These are phyloP conservation scores for Euura lappo DNA, from an alignment of 1,140 invertebrate species.

Conservation along the genomic window DNA sequence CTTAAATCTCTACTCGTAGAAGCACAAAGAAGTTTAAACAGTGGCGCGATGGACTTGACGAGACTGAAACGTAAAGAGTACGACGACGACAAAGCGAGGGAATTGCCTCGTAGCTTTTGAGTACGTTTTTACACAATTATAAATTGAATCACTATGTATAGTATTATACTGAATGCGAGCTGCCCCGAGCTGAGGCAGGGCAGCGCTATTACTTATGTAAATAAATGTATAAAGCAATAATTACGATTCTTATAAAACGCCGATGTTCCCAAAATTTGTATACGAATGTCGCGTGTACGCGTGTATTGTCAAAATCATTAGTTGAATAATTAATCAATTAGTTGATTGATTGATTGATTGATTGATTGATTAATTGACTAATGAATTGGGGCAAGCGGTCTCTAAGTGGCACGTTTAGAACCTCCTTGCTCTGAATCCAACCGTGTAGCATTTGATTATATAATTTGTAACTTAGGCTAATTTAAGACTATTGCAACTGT, in stretches of 20 bases:
- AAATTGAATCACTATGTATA: slow-evolving; percentile 38
- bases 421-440: slow-evolving; percentile 9
- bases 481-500: slow-evolving; percentile 43
- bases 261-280: not conserved
- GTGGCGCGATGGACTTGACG: slow-evolving; percentile 45
- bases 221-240: slow-evolving; percentile 52
- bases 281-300: slow-evolving; percentile 24
- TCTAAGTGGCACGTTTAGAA: slow-evolving; percentile 7
- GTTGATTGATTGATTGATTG: not conserved
- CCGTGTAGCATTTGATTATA: slow-evolving; percentile 33
- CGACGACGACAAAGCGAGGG: slow-evolving; percentile 47
- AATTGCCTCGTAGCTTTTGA: slow-evolving; percentile 56
- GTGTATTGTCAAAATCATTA: slow-evolving; percentile 31
- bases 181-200: slow-evolving; percentile 14
- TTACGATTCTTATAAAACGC: not conserved
- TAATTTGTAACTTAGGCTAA: slow-evolving; percentile 43
- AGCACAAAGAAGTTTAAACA: not conserved
- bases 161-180: slow-evolving; percentile 48
- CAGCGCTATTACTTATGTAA: slow-evolving; percentile 34
- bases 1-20: not conserved
- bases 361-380: not conserved
- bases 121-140: slow-evolving; percentile 50
- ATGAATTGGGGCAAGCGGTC: not conserved
- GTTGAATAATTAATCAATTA: not conserved
- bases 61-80: slow-evolving; percentile 58